Evolutionary conservation across 1,140 invertebrate genomes (phyloP), one percentile per base, ranked within the genome.

Genomic region (Drosophila seguyi): DNA sequence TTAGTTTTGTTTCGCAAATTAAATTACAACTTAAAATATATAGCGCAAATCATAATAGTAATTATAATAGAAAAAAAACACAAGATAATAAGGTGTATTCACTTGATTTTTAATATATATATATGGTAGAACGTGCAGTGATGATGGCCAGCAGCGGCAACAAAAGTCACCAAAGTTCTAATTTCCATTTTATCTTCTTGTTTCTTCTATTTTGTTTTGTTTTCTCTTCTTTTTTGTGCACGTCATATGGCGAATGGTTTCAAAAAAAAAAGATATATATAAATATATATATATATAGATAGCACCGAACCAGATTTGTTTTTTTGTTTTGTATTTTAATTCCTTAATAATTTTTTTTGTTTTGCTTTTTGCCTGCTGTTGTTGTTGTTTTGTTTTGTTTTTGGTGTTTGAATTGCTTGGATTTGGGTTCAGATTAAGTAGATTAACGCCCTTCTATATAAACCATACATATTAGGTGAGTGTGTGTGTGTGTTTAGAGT

Each of bases 381-480:
- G 39, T 31, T 27, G 39, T 31, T 27, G 39, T 41, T 25, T 58
- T n/a, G n/a, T n/a, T n/a, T n/a, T n/a, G n/a, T n/a, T n/a, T 48
- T 48, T 47, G 53, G 29, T 62, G 68, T 48, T 71, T 31, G 13
- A 45, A 60, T 50, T 83, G n/a, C n/a, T 53, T 77, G 34, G 48
- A 68, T 77, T 60, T 69, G 83, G 58, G 53, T 87, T 73, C 68
- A 77, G 50, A 80, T 88, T 88, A 88, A 88, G 77, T 80, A 87
- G 76, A 77, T 88, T 65, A 73, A 80, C 53, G 69, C 75, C 66
- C 48, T 48, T 79, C 52, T 66, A 55, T 69, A 74, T 65, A 60
- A 62, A 52, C 61, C 60, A 45, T 75, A 58, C 68, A 74, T 67
- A 48, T 73, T 52, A 75, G 29, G 34, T 56, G 29, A 53, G 31